phyloP scores from a whole-genome alignment of 2,888 invertebrate genomes.

The Gasteruption jaculator region DNA sequence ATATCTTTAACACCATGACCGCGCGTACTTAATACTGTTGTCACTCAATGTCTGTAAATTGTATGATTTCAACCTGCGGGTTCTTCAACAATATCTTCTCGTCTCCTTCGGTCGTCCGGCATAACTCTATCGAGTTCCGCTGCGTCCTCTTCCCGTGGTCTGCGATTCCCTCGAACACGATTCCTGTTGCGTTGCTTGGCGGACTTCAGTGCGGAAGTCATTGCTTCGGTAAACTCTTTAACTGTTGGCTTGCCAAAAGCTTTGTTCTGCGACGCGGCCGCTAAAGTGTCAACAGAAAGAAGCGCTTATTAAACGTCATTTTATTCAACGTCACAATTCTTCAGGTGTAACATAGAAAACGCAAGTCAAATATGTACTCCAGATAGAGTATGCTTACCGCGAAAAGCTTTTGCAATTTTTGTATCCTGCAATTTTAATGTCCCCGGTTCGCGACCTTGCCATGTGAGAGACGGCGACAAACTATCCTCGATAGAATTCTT shows the following conservation, averaged over 20 bases:
- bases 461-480: conserved; percentile 9
- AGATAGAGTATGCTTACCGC: background rate
- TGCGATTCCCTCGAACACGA: background rate
- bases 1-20: no score
- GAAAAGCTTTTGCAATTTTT: conserved; percentile 6
- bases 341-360: no score
- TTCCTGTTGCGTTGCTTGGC: conserved; percentile 9
- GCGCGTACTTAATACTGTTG: no score
- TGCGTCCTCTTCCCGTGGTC: background rate
- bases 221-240: conserved; percentile 7
- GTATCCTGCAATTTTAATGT: conserved; percentile 1
- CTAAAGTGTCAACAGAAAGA: background rate
- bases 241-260: conserved; percentile 7
- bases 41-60: no score
- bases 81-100: background rate
- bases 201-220: conserved; percentile 3
- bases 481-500: conserved; percentile 6
- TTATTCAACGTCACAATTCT: no score
- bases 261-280: background rate
- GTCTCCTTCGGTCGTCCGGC: background rate
- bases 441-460: conserved; percentile 8
- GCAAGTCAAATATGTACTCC: background rate
- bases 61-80: no score
- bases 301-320: no score
- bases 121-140: background rate